These are phyloP conservation scores for Calameuta filiformis DNA, from an alignment of 2,888 invertebrate species.

Conservation along the genomic window DNA sequence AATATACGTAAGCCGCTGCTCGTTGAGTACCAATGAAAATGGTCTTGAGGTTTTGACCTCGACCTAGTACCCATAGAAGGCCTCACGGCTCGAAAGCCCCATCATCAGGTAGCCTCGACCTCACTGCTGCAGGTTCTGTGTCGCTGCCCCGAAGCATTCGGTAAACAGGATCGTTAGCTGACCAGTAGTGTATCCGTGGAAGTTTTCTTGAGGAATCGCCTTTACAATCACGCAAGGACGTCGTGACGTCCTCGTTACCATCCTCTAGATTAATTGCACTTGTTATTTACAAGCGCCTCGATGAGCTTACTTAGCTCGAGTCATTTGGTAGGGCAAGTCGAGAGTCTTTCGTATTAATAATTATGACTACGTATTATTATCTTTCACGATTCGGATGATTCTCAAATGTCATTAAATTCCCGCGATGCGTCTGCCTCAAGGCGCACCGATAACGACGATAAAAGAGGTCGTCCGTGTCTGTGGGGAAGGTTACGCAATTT, in stretches of 20 bases:
- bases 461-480: conserved; percentile 49
- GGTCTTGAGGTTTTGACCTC: conserved; percentile 34
- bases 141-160: not conserved
- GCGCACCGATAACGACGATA: conserved; percentile 36
- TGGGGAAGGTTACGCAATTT: conserved; percentile 57
- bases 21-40: not conserved
- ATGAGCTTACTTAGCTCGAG: not conserved
- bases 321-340: not conserved
- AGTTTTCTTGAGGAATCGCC: not conserved
- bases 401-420: not conserved
- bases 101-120: conserved; percentile 34
- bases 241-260: not conserved
- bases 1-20: not conserved
- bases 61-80: conserved; percentile 53
- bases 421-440: conserved; percentile 46
- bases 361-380: not conserved
- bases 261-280: not conserved
- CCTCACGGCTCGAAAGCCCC: conserved; percentile 42
- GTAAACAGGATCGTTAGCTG: not conserved
- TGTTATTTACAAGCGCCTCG: not conserved
- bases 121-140: conserved; percentile 8
- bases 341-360: not conserved
- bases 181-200: not conserved
- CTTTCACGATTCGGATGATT: not conserved
- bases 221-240: not conserved